Evolutionary conservation across 2,888 invertebrate species (phyloP), one percentile per base, ranked within the genome.

Genomic region (Carabus problematicus): DNA sequence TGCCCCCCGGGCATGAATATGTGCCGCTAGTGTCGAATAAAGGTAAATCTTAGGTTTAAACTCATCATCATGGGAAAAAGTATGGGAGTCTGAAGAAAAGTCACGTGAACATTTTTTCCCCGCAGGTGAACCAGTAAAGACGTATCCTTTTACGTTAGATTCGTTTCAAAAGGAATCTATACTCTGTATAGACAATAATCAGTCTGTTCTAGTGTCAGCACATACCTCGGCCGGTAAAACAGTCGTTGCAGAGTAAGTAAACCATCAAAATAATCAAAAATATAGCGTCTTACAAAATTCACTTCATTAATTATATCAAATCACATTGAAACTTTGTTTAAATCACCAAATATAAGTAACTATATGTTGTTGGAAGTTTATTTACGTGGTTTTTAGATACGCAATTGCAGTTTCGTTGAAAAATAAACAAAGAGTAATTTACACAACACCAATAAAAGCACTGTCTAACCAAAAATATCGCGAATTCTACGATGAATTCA

Each of bases 181-280:
- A 72, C 82, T 93, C 61, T 99, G 99, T 80, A 92, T 99, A 75
- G 98, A 99, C 79, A 99, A 99, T 81, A 91, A 95, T 78, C 98
- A 99, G 79, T 98, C 98, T 8, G 99, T 99, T 4, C 85, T 99
- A 52, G 98, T 99, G 0, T 98, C 99, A 1, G 99, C 99, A 7
- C 99, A 99, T 79, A 99, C 99, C 0, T 99, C 98, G 3, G 98
- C 99, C 55, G 99, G 99, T 62, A 99, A 99, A 88, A 99, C 99
- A 67, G 98, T 98, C 1, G 98, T 98, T 7, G 99, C 98, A 3
- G 97, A 98, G 93, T 98, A 86, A 88, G 93, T 85, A 1, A 9
- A 9, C 14, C 7, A 29, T 29, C 6, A 2, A 29, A 3, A 2
- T 29, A 29, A 29, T 29, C 6, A n/a, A n/a, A n/a, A n/a, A n/a